A percentile compares a stretch with the other conserved stretches of the same genome.
These are phyloP conservation scores for Tetranychus cinnabarinus DNA, from an alignment of 1,140 invertebrate genomes.

Conservation along the genomic window DNA sequence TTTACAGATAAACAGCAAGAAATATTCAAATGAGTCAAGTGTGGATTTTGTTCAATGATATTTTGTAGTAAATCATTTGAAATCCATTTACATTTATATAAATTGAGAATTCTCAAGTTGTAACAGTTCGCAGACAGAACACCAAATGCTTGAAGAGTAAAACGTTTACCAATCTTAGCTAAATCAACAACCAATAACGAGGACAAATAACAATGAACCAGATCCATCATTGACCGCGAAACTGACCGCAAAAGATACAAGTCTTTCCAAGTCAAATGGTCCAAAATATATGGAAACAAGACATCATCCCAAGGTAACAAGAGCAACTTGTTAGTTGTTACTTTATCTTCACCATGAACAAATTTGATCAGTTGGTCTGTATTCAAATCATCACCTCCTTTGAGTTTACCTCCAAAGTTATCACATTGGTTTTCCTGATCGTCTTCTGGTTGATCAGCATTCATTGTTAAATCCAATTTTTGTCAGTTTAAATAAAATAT, in stretches of 20 bases:
- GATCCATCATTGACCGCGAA: neutral
- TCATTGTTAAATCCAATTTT: no score
- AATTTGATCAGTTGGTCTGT: neutral
- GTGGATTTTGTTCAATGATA: constrained; percentile 16
- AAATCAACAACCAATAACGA: constrained; percentile 5
- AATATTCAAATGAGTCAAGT: constrained; percentile 16
- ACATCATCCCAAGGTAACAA: constrained; percentile 12
- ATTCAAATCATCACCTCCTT: neutral
- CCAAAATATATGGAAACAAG: constrained; percentile 10
- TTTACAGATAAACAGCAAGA: constrained; percentile 17
- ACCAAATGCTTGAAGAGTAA: constrained; percentile 3
- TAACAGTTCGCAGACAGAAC: constrained; percentile 2
- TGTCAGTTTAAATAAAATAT: no score
- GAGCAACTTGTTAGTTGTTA: neutral
- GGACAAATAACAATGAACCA: constrained; percentile 9
- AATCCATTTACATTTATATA: constrained; percentile 21
- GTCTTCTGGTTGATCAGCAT: no score
- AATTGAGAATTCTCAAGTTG: constrained; percentile 10
- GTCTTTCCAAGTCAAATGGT: constrained; percentile 5
- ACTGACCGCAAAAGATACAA: constrained; percentile 9
- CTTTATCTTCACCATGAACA: neutral
- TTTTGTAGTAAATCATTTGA: constrained; percentile 16
- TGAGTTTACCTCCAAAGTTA: no score
- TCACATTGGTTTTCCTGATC: no score
- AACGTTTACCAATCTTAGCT: neutral